A percentile compares a stretch with the other conserved stretches of the same genome.
These are phyloP conservation scores for Tychaedon coryphoeus DNA, from an alignment of 2,113 vertebrate genomes.

Conservation along the genomic window DNA sequence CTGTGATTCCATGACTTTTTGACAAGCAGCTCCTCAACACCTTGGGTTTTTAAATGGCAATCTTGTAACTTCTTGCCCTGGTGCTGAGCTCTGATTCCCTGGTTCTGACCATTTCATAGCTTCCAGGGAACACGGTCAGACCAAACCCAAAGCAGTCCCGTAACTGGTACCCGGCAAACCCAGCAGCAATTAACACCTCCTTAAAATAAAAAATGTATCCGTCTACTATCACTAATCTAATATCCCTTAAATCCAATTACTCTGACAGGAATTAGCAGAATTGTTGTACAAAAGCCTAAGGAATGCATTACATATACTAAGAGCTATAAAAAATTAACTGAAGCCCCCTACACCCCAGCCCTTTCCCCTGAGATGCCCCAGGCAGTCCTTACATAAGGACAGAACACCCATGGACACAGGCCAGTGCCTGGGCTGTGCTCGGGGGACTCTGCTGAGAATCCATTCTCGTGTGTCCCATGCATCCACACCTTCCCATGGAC, in stretches of 20 bases:
- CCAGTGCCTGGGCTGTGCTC: not conserved
- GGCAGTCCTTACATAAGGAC: not conserved
- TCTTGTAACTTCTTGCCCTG: not conserved
- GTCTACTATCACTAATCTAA: not conserved
- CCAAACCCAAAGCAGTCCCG: not conserved
- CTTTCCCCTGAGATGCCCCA: not conserved
- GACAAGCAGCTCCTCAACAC: not conserved
- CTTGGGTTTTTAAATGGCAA: not conserved
- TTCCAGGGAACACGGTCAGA: not conserved
- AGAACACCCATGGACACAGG: not conserved
- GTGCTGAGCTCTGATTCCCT: not conserved
- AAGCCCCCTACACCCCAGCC: not conserved
- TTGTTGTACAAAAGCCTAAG: not conserved
- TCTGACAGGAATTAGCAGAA: not conserved
- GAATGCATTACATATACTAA: not conserved
- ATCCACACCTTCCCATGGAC: not conserved
- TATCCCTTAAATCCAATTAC: not conserved
- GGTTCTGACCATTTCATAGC: not conserved
- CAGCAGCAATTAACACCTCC: not conserved
- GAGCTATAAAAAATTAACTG: not conserved
- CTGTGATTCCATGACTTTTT: not conserved
- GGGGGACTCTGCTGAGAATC: not conserved
- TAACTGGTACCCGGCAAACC: not conserved
- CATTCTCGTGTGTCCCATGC: rapidly evolving
- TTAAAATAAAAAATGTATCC: not conserved